Conservation (phyloP, 2,797 vertebrate species). For the Ispidina lecontei region DNA sequence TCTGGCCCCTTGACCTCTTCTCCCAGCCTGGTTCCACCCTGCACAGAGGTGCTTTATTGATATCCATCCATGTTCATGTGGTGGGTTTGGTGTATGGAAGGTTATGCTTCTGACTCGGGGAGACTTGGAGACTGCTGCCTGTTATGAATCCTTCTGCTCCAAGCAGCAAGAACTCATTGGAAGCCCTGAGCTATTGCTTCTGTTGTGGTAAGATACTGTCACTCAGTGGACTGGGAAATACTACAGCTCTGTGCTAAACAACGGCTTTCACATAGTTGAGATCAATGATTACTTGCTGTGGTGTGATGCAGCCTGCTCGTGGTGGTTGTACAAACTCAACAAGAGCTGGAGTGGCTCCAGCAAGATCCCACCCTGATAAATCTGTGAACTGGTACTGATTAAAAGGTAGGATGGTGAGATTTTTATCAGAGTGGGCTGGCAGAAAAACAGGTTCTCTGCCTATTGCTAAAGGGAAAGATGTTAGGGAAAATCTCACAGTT, state of each 20-base stretch:
- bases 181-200: not conserved
- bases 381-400: not conserved
- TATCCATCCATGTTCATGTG: not conserved
- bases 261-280: not conserved
- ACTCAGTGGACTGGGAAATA: not conserved
- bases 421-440: slow-evolving; percentile 11
- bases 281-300: not conserved
- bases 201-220: not conserved
- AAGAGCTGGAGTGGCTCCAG: not conserved
- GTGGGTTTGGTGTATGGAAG: not conserved
- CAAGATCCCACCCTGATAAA: slow-evolving; percentile 26
- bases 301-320: not conserved
- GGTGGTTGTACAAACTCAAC: not conserved
- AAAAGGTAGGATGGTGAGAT: slow-evolving; percentile 29
- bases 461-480: slow-evolving; percentile 17
- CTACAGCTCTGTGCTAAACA: not conserved
- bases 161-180: not conserved
- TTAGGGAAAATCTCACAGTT: not conserved
- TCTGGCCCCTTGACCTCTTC: not conserved
- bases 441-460: slow-evolving; percentile 8
- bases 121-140: not conserved
- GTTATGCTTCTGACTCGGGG: not conserved
- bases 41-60: not conserved
- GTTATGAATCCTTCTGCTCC: not conserved
- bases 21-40: not conserved